These are phyloP conservation scores for Melieria omissa DNA, from an alignment of 2,888 invertebrate genomes.

Conservation along the genomic window DNA sequence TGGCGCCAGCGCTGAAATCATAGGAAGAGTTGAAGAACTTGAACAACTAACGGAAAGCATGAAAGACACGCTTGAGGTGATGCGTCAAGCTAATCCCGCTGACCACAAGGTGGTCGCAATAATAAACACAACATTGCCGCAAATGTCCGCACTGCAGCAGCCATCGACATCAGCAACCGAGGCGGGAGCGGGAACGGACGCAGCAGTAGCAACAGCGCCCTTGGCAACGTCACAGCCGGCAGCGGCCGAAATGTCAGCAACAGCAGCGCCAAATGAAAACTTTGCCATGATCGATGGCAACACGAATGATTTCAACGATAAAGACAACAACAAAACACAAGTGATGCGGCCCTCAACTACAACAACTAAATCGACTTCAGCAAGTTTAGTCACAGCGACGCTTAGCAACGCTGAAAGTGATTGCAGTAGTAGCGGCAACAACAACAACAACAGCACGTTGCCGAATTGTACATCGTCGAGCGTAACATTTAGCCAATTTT, in stretches of 20 bases:
- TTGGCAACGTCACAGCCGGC: slow-evolving; percentile 27
- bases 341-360: slow-evolving; percentile 1
- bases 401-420: slow-evolving; percentile 3
- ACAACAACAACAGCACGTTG: slow-evolving; percentile 22
- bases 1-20: background rate
- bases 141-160: background rate
- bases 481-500: slow-evolving; percentile 4
- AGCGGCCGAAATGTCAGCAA: slow-evolving; percentile 35
- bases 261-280: slow-evolving; percentile 31
- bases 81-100: background rate
- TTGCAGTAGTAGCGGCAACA: slow-evolving; percentile 24
- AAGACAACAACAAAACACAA: slow-evolving; percentile 18
- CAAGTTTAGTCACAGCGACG: slow-evolving; percentile 23
- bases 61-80: background rate
- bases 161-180: background rate
- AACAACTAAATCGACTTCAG: slow-evolving; percentile 32
- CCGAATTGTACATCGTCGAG: slow-evolving; percentile 31
- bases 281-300: slow-evolving; percentile 33
- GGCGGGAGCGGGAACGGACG: background rate
- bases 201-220: slow-evolving; percentile 32
- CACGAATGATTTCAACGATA: slow-evolving; percentile 24
- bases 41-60: background rate
- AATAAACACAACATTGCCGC: slow-evolving; percentile 14
- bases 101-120: slow-evolving; percentile 18
- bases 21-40: background rate